Evolutionary conservation across 2,797 vertebrate species (phyloP).

Genomic region (Pachyuromys duprasi): DNA sequence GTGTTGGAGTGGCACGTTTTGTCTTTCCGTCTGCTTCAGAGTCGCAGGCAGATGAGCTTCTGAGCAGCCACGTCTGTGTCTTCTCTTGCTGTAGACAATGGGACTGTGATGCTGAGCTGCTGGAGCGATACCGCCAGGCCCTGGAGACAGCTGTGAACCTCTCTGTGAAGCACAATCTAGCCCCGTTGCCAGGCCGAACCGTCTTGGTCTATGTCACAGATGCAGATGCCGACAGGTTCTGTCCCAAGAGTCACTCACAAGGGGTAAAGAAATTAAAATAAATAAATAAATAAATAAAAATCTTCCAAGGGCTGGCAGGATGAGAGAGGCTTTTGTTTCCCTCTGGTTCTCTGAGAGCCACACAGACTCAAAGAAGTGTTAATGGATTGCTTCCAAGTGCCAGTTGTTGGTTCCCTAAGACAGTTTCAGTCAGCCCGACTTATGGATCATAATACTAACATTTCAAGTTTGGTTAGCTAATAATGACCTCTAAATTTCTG

Average conservation of each 20-base stretch:
- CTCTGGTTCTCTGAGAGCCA: not conserved
- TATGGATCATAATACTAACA: not conserved
- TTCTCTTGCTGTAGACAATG: slow-evolving; percentile 65
- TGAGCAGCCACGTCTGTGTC: not conserved
- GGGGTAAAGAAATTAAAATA: slow-evolving; percentile 62
- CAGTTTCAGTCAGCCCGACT: not conserved
- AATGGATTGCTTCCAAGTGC: not conserved
- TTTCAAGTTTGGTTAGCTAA: slow-evolving; percentile 10
- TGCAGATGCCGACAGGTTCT: not conserved
- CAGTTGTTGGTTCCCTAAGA: not conserved
- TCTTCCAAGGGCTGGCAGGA: not conserved
- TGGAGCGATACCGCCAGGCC: slow-evolving; percentile 90
- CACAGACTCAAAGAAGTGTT: not conserved
- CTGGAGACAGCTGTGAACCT: slow-evolving; percentile 91
- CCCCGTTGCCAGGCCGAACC: slow-evolving; percentile 91
- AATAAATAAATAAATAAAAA: not conserved
- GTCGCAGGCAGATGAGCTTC: not conserved
- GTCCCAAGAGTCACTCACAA: slow-evolving; percentile 71
- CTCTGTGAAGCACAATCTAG: slow-evolving; percentile 91
- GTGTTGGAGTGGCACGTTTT: not conserved
- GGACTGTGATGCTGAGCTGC: slow-evolving; percentile 77
- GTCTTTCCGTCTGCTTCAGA: not conserved
- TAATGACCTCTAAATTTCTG: not conserved
- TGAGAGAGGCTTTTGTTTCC: not conserved
- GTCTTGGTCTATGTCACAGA: slow-evolving; percentile 84